A percentile compares a stretch with the other conserved stretches of the same genome.
Conservation (phyloP, 92 coral and sea anemone species). For the Actinernus sp. region DNA sequence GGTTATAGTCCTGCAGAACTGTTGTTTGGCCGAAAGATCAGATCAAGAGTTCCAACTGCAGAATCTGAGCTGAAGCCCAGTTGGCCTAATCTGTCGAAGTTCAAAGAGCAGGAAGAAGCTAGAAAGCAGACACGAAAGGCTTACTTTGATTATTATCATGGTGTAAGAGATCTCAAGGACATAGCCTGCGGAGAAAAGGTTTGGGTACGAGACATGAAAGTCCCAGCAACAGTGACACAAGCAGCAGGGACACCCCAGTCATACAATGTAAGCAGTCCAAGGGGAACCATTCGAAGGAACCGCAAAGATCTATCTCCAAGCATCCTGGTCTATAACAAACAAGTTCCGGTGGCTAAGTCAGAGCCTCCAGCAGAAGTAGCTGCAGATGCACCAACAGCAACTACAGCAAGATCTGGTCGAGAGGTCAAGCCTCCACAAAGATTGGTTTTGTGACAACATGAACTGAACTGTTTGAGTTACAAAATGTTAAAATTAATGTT, state of each 20-base stretch:
- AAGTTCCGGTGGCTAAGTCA: background rate
- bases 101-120: conserved; percentile 8
- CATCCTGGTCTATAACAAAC: background rate
- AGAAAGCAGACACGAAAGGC: conserved; percentile 31
- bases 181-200: conserved; percentile 35
- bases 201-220: conserved; percentile 30
- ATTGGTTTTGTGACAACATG: conserved; percentile 7
- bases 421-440: conserved; percentile 17
- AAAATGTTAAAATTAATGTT: background rate
- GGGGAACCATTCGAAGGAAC: conserved; percentile 41
- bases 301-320: conserved; percentile 3
- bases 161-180: conserved; percentile 12
- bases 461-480: too few species aligned
- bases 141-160: conserved; percentile 14
- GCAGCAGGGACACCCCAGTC: conserved; percentile 39
- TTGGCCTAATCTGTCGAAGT: too few species aligned
- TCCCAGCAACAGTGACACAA: conserved; percentile 22
- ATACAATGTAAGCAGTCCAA: conserved; percentile 14
- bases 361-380: too few species aligned
- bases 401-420: conserved; percentile 20
- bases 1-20: conserved; percentile 31
- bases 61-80: too few species aligned
- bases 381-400: conserved; percentile 3
- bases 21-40: conserved; percentile 30
- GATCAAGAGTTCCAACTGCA: too few species aligned